Evolutionary conservation across 2,113 vertebrate species (phyloP).

Genomic region (Pedetes capensis): DNA sequence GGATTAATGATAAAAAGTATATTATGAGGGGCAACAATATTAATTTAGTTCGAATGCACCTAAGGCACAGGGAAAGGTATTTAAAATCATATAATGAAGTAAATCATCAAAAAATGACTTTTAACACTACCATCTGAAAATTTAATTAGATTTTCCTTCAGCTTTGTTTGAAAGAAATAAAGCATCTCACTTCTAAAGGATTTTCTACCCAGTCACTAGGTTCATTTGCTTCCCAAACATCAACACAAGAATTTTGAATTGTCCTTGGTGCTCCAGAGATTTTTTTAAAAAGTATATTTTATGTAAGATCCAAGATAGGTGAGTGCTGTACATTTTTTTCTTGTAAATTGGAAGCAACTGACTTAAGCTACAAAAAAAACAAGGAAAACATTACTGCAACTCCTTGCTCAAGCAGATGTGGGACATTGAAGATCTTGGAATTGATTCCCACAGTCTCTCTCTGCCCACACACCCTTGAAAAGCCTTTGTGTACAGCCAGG

Average conservation of each 20-base stretch:
- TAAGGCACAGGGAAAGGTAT: background rate
- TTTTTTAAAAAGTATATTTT: background rate
- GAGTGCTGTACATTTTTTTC: background rate
- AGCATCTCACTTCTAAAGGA: background rate
- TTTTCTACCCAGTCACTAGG: background rate
- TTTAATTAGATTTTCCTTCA: background rate
- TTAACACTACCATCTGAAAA: background rate
- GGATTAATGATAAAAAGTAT: background rate
- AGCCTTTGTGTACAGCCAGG: background rate
- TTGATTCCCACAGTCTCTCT: background rate
- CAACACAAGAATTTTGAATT: background rate
- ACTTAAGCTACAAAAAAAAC: background rate
- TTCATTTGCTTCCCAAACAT: background rate
- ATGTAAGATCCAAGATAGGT: background rate
- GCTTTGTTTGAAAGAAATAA: background rate
- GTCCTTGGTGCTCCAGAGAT: background rate
- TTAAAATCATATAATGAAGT: conserved; percentile 9
- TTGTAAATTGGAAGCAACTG: background rate
- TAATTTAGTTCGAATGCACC: background rate
- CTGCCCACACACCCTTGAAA: background rate
- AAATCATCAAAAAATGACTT: background rate
- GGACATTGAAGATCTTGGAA: background rate
- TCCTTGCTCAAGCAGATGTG: background rate
- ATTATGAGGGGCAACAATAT: background rate
- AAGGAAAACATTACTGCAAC: background rate